Percentiles rank a stretch among this genome's conserved stretches.
phyloP scores from a whole-genome alignment of 2,888 invertebrate genomes.

The Ectemnius lituratus region DNA sequence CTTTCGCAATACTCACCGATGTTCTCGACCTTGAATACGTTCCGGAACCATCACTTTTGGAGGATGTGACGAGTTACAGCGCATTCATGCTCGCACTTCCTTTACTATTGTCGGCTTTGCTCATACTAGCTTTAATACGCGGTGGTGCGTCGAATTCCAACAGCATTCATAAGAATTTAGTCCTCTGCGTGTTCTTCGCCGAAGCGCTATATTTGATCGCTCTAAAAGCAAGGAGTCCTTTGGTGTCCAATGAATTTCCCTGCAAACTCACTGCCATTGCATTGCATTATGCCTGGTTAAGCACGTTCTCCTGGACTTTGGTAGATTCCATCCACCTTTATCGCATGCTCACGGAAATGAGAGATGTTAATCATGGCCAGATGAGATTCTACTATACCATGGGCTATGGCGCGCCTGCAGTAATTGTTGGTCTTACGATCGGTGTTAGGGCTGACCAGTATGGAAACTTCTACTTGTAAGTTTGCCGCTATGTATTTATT shows the following conservation, averaged over 20 bases:
- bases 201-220: slow-evolving; percentile 92
- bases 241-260: slow-evolving; percentile 91
- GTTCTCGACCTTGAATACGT: slow-evolving; percentile 93
- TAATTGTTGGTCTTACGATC: slow-evolving; percentile 93
- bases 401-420: slow-evolving; percentile 95
- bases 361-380: slow-evolving; percentile 97
- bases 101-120: slow-evolving; percentile 87
- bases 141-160: slow-evolving; percentile 95
- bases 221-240: slow-evolving; percentile 88
- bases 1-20: slow-evolving; percentile 94
- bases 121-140: slow-evolving; percentile 89
- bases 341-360: slow-evolving; percentile 95
- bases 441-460: slow-evolving; percentile 96
- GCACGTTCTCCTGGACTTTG: slow-evolving; percentile 94
- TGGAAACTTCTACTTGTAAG: slow-evolving; percentile 95
- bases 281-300: slow-evolving; percentile 95
- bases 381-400: slow-evolving; percentile 95
- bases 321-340: slow-evolving; percentile 96
- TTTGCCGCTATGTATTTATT: slow-evolving; percentile 61
- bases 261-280: slow-evolving; percentile 95
- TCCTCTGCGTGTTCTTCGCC: slow-evolving; percentile 92
- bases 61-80: slow-evolving; percentile 93
- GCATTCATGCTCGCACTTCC: slow-evolving; percentile 92
- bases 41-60: slow-evolving; percentile 90
- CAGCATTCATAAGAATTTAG: slow-evolving; percentile 94